Evolutionary conservation across 2,888 invertebrate species (phyloP), one percentile per base, ranked within the genome.

Genomic region (Malthinus seriepunctatus): DNA sequence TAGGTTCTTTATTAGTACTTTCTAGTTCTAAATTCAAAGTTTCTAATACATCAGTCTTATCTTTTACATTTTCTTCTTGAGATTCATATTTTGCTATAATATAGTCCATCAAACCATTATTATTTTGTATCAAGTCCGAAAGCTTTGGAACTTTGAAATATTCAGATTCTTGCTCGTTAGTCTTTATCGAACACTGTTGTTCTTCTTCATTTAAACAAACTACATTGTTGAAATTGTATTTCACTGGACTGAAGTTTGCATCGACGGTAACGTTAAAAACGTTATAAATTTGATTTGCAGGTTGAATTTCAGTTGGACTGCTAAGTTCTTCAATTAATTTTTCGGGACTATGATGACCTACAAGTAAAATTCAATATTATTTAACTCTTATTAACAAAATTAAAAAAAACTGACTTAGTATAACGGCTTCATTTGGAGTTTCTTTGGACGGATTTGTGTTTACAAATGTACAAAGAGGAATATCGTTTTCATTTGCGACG

Each of bases 181-280:
- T 33, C n/a, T 9, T 23, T 42, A 42, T 15, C 14, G 15, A 6
- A 15, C 9, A 5, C n/a, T 15, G n/a, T 31, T 14, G n/a, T 37
- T 54, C 12, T 3, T 11, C 1, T 14, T 51, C 49, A 31, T 51
- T 33, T 7, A 38, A 47, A 39, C 39, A 38, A 32, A 53, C 50
- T 32, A 54, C 38, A 3, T 55, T 48, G 10, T 46, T 32, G 11
- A 58, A 38, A 38, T 58, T 35, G 15, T 38, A 57, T 14, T 53
- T 64, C 38, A 73, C 62, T 8, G 74, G 70, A 65, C 66, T 71
- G 64, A 65, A 73, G 31, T 69, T 71, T 32, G 66, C 64, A 65
- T 75, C 74, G 60, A 78, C 72, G 60, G 71, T 74, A 65, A 78
- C 76, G 63, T 76, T 78, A 66, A 77, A 79, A 52, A 79, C 75